Conservation (phyloP, 2,888 invertebrate genomes). For the Lacanobia oleracea region DNA sequence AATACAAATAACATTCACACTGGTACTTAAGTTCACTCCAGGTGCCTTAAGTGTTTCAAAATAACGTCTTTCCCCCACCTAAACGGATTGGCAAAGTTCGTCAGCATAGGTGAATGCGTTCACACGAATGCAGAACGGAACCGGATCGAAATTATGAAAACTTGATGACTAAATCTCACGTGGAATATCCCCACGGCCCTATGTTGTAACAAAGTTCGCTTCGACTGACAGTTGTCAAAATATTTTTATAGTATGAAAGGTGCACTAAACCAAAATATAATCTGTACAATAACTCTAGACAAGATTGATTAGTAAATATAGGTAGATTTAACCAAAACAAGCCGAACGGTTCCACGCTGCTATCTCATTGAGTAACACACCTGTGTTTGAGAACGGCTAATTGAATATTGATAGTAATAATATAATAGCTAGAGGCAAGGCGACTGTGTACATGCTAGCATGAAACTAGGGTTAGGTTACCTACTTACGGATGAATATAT, state of each 20-base stretch:
- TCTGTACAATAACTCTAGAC: constrained; percentile 75
- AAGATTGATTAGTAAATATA: constrained; percentile 83
- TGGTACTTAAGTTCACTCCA: neutral
- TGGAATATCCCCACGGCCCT: constrained; percentile 49
- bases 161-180: constrained; percentile 52
- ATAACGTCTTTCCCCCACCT: constrained; percentile 23
- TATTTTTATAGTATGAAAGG: constrained; percentile 80
- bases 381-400: constrained; percentile 67
- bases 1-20: neutral
- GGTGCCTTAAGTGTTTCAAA: neutral
- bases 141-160: constrained; percentile 60
- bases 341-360: constrained; percentile 74
- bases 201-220: constrained; percentile 51
- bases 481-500: neutral
- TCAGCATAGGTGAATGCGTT: constrained; percentile 47
- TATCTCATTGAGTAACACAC: constrained; percentile 69
- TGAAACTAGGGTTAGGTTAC: constrained; percentile 5
- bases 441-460: constrained; percentile 6
- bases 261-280: constrained; percentile 79
- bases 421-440: constrained; percentile 40
- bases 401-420: constrained; percentile 59
- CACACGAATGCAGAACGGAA: constrained; percentile 56
- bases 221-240: constrained; percentile 72
- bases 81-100: constrained; percentile 15
- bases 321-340: constrained; percentile 79